Conservation (phyloP, 1,140 invertebrate species). For the Brachionus rubens region DNA sequence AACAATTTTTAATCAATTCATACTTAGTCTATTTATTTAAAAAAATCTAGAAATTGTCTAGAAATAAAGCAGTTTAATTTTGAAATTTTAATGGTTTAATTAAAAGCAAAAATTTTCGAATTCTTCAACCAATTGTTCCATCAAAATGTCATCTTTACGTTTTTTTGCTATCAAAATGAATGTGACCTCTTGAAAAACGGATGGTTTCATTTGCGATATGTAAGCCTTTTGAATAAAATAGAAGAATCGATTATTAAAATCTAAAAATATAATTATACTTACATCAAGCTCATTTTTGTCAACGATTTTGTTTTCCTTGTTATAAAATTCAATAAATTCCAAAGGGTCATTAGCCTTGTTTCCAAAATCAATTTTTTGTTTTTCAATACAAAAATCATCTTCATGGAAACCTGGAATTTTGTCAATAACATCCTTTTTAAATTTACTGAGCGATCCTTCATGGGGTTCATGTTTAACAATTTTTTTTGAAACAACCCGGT, state of each 20-base stretch:
- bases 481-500: not conserved
- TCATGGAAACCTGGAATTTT: not conserved
- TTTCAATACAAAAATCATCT: not conserved
- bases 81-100: too few relatives aligned
- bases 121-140: too few relatives aligned
- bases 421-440: not conserved
- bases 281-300: not conserved
- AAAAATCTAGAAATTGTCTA: too few relatives aligned
- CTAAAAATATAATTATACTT: not conserved
- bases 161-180: not conserved
- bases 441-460: not conserved
- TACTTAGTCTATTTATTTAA: too few relatives aligned
- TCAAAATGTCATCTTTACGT: too few relatives aligned
- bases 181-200: not conserved
- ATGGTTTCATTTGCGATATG: not conserved
- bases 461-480: not conserved
- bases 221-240: not conserved
- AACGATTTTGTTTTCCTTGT: not conserved
- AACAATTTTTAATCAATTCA: too few relatives aligned
- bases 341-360: not conserved
- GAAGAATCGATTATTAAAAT: too few relatives aligned
- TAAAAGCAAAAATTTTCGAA: too few relatives aligned
- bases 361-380: slow-evolving; percentile 5
- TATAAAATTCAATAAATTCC: slow-evolving; percentile 10
- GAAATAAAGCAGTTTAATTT: too few relatives aligned